phyloP scores from a whole-genome alignment of 2,888 invertebrate species.

The Leucophenga montana region DNA sequence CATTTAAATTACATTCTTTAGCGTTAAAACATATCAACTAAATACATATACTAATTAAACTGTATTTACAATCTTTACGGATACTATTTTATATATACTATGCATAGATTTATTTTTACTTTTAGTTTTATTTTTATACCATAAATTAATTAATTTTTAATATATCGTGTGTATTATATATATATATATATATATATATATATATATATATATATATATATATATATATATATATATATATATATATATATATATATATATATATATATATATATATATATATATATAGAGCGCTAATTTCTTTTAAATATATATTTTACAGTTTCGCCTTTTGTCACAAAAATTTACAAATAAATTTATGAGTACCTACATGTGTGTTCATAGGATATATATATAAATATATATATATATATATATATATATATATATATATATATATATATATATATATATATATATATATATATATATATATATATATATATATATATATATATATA shows the following conservation, averaged over 20 bases:
- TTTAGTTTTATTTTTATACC: slow-evolving; percentile 16
- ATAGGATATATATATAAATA: no score
- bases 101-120: slow-evolving; percentile 3
- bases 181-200: slow-evolving; percentile 42
- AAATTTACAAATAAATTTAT: slow-evolving; percentile 40
- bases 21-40: slow-evolving; percentile 64
- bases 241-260: slow-evolving; percentile 41
- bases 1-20: slow-evolving; percentile 43
- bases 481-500: no score
- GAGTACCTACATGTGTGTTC: slow-evolving; percentile 35
- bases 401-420: no score
- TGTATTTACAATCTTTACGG: slow-evolving; percentile 49
- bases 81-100: slow-evolving; percentile 9
- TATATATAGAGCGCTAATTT: slow-evolving; percentile 25
- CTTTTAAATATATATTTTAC: slow-evolving; percentile 9
- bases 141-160: slow-evolving; percentile 20
- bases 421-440: no score
- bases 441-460: no score
- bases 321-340: slow-evolving; percentile 2
- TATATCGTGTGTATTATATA: slow-evolving; percentile 41
- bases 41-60: slow-evolving; percentile 65
- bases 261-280: slow-evolving; percentile 39
- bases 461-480: no score
- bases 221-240: slow-evolving; percentile 44
- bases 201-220: slow-evolving; percentile 38